These are phyloP conservation scores for Microctonus aethiopoides DNA, from an alignment of 2,888 invertebrate species.

Conservation along the genomic window DNA sequence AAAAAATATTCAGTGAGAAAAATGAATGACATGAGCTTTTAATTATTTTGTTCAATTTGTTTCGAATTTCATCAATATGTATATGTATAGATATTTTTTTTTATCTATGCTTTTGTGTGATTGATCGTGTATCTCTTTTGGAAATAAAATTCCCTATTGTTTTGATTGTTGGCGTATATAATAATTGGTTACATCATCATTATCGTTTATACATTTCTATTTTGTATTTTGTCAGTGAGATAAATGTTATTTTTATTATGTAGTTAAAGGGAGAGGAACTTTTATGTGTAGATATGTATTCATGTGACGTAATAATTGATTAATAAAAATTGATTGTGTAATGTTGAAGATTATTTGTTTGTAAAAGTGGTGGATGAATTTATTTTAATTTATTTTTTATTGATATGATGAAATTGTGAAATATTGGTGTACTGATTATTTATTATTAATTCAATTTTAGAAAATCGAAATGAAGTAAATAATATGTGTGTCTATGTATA, in stretches of 20 bases:
- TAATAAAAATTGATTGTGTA: neutral
- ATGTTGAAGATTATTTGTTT: too few relatives aligned
- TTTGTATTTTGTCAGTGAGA: neutral
- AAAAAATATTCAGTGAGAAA: too few relatives aligned
- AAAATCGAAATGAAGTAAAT: too few relatives aligned
- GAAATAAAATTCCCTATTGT: neutral
- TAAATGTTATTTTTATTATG: neutral
- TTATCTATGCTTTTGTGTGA: neutral
- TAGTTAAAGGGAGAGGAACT: neutral
- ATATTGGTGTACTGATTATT: too few relatives aligned
- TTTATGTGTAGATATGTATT: neutral
- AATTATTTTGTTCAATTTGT: too few relatives aligned
- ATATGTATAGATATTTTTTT: neutral
- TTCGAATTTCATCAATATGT: too few relatives aligned
- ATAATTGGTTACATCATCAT: neutral
- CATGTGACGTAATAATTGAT: neutral
- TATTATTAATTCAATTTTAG: neutral
- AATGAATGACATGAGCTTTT: too few relatives aligned
- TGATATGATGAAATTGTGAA: too few relatives aligned
- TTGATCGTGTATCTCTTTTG: neutral
- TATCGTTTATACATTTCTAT: neutral
- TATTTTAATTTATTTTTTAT: neutral
- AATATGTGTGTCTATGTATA: too few relatives aligned
- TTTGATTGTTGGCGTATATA: neutral
- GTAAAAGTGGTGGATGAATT: neutral